Evolutionary conservation across 2,113 vertebrate species (phyloP), one percentile per base, ranked within the genome.

Genomic region (Larimichthys crocea): DNA sequence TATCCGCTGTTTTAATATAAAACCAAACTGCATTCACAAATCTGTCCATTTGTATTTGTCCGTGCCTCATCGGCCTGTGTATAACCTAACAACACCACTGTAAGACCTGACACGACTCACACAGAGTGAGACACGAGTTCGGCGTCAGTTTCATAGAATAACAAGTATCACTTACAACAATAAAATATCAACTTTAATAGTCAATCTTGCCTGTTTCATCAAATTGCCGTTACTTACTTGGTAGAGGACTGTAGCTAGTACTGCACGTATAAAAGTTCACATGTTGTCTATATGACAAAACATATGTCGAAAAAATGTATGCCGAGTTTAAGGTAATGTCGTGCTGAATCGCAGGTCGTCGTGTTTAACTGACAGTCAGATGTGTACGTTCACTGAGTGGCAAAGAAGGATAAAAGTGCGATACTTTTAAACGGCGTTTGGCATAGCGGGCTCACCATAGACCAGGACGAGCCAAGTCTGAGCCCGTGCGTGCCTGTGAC

Each of bases 151-250:
- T 35, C 5, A 3, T 6, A 10, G 1, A 68, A 26, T 0, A 64
- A 26, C 0, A 68, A 26, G 0, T 3, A 3, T 35, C 9, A 35
- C 0, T 3, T 11, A 17, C 2, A 26, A 19, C 4, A 15, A n/a
- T 61, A 22, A 55, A n/a, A 56, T n/a, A 17, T 62, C 4, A 46
- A 69, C 64, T 84, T 86, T 72, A 26, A 29, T 9, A 2, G 17
- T 5, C 16, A 4, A 6, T 52, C 4, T 40, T 85, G 10, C 7
- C 1, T 63, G 42, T 68, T n/a, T 26, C 2, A 40, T 20, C 10
- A 14, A 9, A 62, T 53, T 49, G 15, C 35, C 35, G 0, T 46
- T 15, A 14, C 44, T 46, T 1, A 14, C 49, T 20, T 10, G 10
- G 17, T n/a, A 16, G 19, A 16, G 26, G 5, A 10, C 29, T 22